Base-by-base conservation (phyloP, 1,140 invertebrate genomes). In the Cydia pomonella region DNA sequence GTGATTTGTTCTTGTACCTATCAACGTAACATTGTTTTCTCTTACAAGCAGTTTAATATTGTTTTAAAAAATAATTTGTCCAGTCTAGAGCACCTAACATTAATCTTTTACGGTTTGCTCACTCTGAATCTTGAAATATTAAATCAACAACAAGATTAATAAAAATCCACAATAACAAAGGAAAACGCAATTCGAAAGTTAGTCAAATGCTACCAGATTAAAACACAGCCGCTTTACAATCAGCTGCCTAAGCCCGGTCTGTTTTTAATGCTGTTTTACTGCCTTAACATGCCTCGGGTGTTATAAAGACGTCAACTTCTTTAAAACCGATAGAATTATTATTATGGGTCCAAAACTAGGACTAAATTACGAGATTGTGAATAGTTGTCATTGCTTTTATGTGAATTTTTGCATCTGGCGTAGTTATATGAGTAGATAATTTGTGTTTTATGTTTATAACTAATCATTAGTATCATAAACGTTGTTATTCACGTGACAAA, bases 241-340 rank as follows among this genome's bases (percentile, higher is more conserved):
- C n/a, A 50, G 7, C 47, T 18, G 47, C 47, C 47, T 50, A 50
- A 50, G 16, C 47, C 47, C 16, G 6, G 47, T 18, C n/a, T 18
- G 47, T 50, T 50, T 50, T 50, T n/a, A n/a, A n/a, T n/a, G n/a
- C n/a, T n/a, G n/a, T n/a, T 47, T 47, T 50, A 50, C 47, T 50
- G 47, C 47, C n/a, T 50, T 18, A 50, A 50, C 47, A 50, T 18
- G 47, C 47, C 47, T 50, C n/a, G 16, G 16, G n/a, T 4, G 47
- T 18, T 18, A 50, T 50, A 18, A 50, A 50, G n/a, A 4, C 47
- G 47, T 50, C 47, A 18, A 18, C 47, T 50, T 50, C n/a, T 50
- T n/a, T 50, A 50, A 50, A 50, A 3, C 12, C 3, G 44, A 16
- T 13, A 16, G 44, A 47, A n/a, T 50, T 50, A 18, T 50, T 50